Conservation (phyloP, 2,888 invertebrate species). For the Chloromyia formosa region DNA sequence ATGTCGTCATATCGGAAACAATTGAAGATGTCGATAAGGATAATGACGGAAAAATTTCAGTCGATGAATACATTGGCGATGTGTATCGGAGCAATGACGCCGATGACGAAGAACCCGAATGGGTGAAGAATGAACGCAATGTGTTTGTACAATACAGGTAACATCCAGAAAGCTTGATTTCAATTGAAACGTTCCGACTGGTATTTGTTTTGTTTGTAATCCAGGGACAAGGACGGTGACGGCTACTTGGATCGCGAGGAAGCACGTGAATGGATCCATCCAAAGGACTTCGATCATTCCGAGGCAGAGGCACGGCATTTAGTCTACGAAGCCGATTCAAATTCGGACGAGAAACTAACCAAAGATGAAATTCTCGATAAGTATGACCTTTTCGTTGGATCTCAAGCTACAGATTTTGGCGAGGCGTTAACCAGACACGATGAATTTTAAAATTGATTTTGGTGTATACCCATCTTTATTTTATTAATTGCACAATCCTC, state of each 20-base stretch:
- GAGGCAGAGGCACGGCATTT: slow-evolving; percentile 96
- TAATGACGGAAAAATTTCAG: slow-evolving; percentile 90
- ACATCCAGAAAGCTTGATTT: neutral
- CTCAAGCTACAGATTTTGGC: slow-evolving; percentile 98
- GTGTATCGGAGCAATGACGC: slow-evolving; percentile 83
- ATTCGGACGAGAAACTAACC: slow-evolving; percentile 89
- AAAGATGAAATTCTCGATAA: slow-evolving; percentile 91
- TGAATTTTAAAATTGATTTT: slow-evolving; percentile 78
- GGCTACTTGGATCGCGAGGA: slow-evolving; percentile 89
- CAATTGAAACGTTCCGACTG: slow-evolving; percentile 1
- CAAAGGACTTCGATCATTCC: slow-evolving; percentile 95
- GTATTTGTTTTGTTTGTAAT: slow-evolving; percentile 45
- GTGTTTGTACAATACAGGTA: slow-evolving; percentile 84
- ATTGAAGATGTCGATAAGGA: slow-evolving; percentile 98
- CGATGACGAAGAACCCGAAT: slow-evolving; percentile 84
- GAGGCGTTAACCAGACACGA: slow-evolving; percentile 95
- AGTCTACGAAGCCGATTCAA: slow-evolving; percentile 91
- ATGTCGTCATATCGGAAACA: slow-evolving; percentile 92
- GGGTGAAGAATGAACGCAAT: slow-evolving; percentile 94
- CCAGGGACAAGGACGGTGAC: slow-evolving; percentile 69
- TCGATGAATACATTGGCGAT: slow-evolving; percentile 95
- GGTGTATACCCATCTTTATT: neutral
- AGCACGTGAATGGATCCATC: slow-evolving; percentile 93
- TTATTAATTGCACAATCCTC: neutral
- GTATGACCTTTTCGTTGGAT: slow-evolving; percentile 97